These are phyloP conservation scores for Melanotaenia parkinsoni DNA, from an alignment of 2,797 vertebrate species.

Conservation along the genomic window DNA sequence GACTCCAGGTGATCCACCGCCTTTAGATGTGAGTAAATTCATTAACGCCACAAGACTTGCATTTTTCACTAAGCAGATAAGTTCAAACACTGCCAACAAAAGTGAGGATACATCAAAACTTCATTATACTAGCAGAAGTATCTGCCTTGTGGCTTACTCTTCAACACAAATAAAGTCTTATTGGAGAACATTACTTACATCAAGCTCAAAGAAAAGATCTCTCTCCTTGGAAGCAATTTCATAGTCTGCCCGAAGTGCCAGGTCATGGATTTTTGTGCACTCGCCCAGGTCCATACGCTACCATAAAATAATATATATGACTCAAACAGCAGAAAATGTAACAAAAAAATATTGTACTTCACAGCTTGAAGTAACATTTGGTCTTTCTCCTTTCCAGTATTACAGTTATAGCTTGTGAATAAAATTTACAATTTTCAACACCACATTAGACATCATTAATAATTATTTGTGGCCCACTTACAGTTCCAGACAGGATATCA, in stretches of 20 bases:
- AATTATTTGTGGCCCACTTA: conserved; percentile 73
- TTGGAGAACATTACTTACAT: conserved; percentile 85
- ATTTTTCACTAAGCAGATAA: not conserved
- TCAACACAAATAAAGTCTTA: not conserved
- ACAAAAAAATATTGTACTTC: not conserved
- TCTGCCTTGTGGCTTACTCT: not conserved
- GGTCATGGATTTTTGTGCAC: conserved; percentile 97
- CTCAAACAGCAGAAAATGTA: not conserved
- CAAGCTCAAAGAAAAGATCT: conserved; percentile 97
- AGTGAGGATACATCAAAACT: not conserved
- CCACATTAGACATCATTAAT: not conserved
- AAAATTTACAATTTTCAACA: not conserved
- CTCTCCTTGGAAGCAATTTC: conserved; percentile 98
- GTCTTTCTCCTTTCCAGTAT: not conserved
- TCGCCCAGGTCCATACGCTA: conserved; percentile 99
- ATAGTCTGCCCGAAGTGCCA: conserved; percentile 98
- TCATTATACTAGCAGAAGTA: not conserved
- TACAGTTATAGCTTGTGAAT: not conserved
- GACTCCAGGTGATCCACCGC: conserved; percentile 97
- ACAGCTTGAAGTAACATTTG: not conserved
- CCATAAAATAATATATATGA: conserved; percentile 26
- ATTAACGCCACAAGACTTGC: not conserved
- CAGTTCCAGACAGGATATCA: conserved; percentile 98
- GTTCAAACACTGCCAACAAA: not conserved
- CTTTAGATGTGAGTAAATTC: conserved; percentile 67